Evolutionary conservation across 2,113 vertebrate genomes (phyloP).

Genomic region (Cricetomys ansorgei): DNA sequence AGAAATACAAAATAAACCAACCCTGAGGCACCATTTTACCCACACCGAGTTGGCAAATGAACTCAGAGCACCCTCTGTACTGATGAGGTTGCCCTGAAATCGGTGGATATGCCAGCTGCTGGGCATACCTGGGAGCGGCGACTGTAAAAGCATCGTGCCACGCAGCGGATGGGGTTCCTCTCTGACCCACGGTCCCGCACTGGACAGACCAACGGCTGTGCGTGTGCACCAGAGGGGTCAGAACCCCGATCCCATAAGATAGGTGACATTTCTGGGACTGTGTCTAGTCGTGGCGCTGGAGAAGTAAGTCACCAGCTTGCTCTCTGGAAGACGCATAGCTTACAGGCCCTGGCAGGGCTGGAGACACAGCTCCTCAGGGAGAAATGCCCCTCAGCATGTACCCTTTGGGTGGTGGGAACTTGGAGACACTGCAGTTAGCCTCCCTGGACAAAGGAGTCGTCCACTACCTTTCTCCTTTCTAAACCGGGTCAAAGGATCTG

Average conservation of each 20-base stretch:
- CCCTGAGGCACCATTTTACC: constrained; percentile 47
- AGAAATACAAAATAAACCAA: constrained; percentile 64
- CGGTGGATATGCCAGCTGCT: not conserved
- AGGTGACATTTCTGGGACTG: not conserved
- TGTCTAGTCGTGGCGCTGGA: not conserved
- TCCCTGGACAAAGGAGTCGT: not conserved
- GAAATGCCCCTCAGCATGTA: not conserved
- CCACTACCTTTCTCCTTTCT: not conserved
- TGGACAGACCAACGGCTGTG: not conserved
- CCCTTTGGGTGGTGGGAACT: not conserved
- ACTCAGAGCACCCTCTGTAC: not conserved
- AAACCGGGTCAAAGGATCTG: not conserved
- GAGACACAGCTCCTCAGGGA: not conserved
- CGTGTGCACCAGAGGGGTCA: not conserved
- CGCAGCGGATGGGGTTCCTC: accelerated
- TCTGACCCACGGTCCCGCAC: no score
- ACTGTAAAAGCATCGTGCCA: not conserved
- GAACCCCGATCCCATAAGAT: not conserved
- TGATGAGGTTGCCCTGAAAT: not conserved
- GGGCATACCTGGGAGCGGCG: no score
- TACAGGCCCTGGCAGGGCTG: not conserved
- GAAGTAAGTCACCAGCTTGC: not conserved
- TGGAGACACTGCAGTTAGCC: not conserved
- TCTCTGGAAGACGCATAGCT: not conserved
- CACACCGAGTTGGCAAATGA: constrained; percentile 58